Evolutionary conservation across 2,888 invertebrate species (phyloP), one percentile per base, ranked within the genome.

Genomic region (Tipula helvola): DNA sequence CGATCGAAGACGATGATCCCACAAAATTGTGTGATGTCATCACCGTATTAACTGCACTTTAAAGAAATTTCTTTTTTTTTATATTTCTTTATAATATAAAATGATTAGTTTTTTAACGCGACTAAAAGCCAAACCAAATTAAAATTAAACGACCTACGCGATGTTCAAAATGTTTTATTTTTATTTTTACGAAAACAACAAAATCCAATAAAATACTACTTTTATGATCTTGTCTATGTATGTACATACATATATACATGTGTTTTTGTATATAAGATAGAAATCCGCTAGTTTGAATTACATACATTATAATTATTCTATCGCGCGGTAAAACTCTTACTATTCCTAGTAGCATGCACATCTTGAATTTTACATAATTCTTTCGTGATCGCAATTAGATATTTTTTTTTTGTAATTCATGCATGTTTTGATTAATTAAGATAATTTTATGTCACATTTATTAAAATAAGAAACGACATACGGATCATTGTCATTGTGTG

Each of bases 81-180:
- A 71, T 28, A 28, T 71, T 71, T 71, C n/a, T 12, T 57, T 71
- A 71, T 71, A 71, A 71, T 71, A 71, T 71, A 71, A 71, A 10
- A 71, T 28, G 28, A 71, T 71, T 71, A 71, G 71, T 71, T 71
- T 71, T 57, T 57, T 57, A 57, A 57, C 52, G 52, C 52, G 52
- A 57, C 52, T 28, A 71, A 71, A 71, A 71, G 18, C 28, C 71
- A 28, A 18, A 71, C 71, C 71, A 71, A 71, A 71, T 28, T 71
- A 71, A 71, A 71, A 71, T 71, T 71, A 71, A 71, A 71, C 71
- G 71, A 71, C 71, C 71, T 71, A 71, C 71, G 71, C 71, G 71
- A 71, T 71, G 71, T 71, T 71, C 10, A 71, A 71, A 71, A 71
- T 71, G 71, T 71, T 71, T 71, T 71, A 71, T 28, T 71, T 71